phyloP scores from a whole-genome alignment of 2,888 invertebrate species.

The Leptinotarsa haldemani region DNA sequence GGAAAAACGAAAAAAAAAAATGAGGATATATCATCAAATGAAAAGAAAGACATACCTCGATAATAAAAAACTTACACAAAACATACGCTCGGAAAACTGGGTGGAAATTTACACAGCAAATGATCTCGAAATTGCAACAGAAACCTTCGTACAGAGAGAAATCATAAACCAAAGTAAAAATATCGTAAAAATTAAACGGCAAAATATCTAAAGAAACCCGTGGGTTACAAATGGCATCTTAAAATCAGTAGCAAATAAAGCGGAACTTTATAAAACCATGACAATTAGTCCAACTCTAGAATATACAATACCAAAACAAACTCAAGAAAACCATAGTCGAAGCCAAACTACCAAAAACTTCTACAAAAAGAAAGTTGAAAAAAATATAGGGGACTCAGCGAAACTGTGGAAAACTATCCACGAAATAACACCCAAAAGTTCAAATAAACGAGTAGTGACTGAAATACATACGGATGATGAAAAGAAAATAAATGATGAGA shows the following conservation, averaged over 20 bases:
- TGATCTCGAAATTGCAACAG: constrained; percentile 5
- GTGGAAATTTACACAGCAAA: neutral
- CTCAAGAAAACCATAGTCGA: constrained; percentile 1
- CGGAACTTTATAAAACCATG: constrained; percentile 13
- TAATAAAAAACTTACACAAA: constrained; percentile 15
- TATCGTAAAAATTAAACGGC: neutral
- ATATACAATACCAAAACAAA: constrained; percentile 12
- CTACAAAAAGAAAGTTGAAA: neutral
- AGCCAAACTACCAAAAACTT: constrained; percentile 4
- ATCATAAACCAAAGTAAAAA: constrained; percentile 7
- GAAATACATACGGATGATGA: constrained; percentile 5
- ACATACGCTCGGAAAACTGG: constrained; percentile 9
- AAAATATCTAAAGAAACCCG: constrained; percentile 10
- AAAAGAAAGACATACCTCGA: constrained; percentile 1
- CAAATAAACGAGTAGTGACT: neutral
- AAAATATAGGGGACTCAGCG: neutral
- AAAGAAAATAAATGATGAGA: neutral
- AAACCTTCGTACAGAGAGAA: constrained; percentile 7
- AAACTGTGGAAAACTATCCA: constrained; percentile 15
- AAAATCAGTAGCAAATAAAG: neutral
- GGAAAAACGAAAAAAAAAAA: too few relatives aligned
- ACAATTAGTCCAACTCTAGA: neutral
- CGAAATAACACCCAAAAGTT: constrained; percentile 5
- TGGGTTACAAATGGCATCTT: constrained; percentile 17
- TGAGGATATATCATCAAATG: too few relatives aligned